phyloP scores from a whole-genome alignment of 64 coral and sea anemone species.

The Actinia equina region DNA sequence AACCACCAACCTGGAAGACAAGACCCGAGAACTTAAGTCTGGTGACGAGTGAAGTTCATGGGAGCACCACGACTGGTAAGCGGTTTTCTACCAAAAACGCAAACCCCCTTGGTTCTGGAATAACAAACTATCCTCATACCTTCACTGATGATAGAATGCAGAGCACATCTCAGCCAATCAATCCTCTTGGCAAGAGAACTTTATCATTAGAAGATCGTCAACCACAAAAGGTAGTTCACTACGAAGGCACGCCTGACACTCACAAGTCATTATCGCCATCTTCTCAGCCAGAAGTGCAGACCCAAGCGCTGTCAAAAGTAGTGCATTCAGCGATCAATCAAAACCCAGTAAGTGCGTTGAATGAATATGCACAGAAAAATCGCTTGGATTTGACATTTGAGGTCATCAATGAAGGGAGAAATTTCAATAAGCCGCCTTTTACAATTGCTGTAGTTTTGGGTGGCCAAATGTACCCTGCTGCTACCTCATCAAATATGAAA shows the following conservation, averaged over 20 bases:
- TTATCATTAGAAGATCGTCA: neutral
- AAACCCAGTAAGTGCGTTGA: slow-evolving; percentile 90
- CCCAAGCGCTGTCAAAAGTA: slow-evolving; percentile 59
- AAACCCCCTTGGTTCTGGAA: neutral
- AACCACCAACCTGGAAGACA: slow-evolving; percentile 80
- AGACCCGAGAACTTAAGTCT: slow-evolving; percentile 31
- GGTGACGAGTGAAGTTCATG: neutral
- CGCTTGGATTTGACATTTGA: slow-evolving; percentile 69
- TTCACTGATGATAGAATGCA: neutral
- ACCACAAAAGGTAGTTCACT: neutral
- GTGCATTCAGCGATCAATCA: slow-evolving; percentile 89
- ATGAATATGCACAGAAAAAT: slow-evolving; percentile 95
- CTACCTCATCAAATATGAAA: slow-evolving; percentile 74
- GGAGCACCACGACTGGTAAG: neutral
- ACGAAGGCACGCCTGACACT: neutral
- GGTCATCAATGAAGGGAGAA: slow-evolving; percentile 52
- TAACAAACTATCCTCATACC: neutral
- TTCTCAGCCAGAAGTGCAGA: neutral
- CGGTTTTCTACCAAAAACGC: neutral
- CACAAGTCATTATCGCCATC: neutral
- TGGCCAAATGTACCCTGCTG: slow-evolving; percentile 55
- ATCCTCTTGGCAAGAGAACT: slow-evolving; percentile 11
- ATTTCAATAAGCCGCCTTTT: slow-evolving; percentile 57
- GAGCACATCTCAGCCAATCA: neutral
- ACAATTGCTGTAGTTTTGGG: slow-evolving; percentile 69